Evolutionary conservation across 2,888 invertebrate species (phyloP).

Genomic region (Acanthosepion pharaonis): DNA sequence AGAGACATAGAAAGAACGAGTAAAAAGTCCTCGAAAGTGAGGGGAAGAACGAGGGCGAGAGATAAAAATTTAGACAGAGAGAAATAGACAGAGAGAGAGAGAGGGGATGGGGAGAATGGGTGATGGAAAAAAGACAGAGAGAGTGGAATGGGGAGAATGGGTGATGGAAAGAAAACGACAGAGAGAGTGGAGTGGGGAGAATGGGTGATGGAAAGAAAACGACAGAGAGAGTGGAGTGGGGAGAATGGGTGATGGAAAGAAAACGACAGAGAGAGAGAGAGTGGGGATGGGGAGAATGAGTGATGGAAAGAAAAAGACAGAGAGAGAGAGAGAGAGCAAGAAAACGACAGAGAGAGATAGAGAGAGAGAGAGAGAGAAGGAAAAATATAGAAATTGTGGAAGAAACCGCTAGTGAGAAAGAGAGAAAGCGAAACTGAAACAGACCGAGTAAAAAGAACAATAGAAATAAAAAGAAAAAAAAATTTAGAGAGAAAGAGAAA

Average conservation of each 20-base stretch:
- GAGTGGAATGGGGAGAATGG: background rate
- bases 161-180: background rate
- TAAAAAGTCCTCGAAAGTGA: too few species aligned
- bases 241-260: too few species aligned
- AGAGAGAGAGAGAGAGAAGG: background rate
- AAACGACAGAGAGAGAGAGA: background rate
- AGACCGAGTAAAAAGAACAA: too few species aligned
- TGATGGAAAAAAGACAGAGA: background rate
- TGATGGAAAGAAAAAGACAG: background rate
- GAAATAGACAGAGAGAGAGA: background rate
- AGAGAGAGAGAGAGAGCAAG: background rate
- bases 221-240: background rate
- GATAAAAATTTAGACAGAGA: background rate
- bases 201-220: background rate
- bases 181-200: background rate
- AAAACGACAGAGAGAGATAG: accelerated
- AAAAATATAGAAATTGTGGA: too few species aligned
- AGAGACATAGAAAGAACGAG: too few species aligned
- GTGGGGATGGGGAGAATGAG: background rate
- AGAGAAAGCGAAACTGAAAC: too few species aligned
- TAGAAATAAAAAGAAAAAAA: too few species aligned
- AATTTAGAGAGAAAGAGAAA: too few species aligned
- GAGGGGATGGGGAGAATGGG: background rate
- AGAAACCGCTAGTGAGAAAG: background rate
- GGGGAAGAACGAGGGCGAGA: background rate